Evolutionary conservation across 2,113 vertebrate species (phyloP), one percentile per base, ranked within the genome.

Genomic region (Donacobius atricapilla): DNA sequence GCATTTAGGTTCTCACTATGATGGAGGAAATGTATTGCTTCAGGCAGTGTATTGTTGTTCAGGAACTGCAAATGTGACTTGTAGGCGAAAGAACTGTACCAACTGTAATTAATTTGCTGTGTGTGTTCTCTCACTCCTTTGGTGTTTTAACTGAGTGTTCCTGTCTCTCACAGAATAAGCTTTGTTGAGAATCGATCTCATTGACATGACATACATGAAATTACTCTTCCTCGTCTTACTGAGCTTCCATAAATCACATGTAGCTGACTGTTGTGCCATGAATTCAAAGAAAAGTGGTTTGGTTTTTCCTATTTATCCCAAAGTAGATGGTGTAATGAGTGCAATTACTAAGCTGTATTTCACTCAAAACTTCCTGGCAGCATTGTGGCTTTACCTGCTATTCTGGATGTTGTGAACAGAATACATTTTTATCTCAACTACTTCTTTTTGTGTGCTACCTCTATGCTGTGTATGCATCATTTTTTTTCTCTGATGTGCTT

Each of bases 401-500:
- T 65, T 80, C 12, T 89, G 39, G 10, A 28, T 56, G 24, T 14
- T 44, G 24, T 23, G 12, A 73, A 18, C 13, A 70, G 58, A 73
- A 58, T 30, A 13, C 72, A 44, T 39, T 18, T 83, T 69, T 44
- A 25, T 37, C 27, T 83, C 33, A 68, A 4, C 14, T 71, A 8
- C 7, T 17, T 21, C 66, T 65, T 78, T 66, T 15, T 73, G 22
- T 71, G 11, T 47, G 18, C 40, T 78, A 6, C 23, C 6, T 53
- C 24, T 65, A 0, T 60, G 45, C 10, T 70, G 6, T 15, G 4
- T 15, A 8, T 70, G 25, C 39, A n/a, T 78, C 0, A 6, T 10
- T 79, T 82, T 15, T 79, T 82, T 48, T 23, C 23, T 66, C n/a
- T 81, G 0, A 0, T 44, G 20, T 83, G 31, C 60, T 91, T 84